A percentile compares a stretch with the other conserved stretches of the same genome.
Evolutionary conservation across 2,113 vertebrate genomes (phyloP).

Genomic region (Meleagris gallopavo): DNA sequence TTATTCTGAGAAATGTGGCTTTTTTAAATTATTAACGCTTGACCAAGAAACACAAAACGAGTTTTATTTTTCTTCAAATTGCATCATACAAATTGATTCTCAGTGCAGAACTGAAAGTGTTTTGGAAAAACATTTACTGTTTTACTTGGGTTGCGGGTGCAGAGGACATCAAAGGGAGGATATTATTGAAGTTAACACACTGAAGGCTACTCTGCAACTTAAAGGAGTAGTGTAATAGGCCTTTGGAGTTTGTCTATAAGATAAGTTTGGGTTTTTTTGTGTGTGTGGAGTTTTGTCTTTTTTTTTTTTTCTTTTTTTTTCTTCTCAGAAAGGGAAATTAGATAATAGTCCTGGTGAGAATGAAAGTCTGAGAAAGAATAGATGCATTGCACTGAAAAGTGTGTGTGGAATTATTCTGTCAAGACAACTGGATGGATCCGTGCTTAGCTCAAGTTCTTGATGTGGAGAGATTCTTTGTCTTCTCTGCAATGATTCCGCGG

Average conservation of each 20-base stretch:
- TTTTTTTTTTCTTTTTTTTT: neutral
- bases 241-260: neutral
- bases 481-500: neutral
- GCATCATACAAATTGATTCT: neutral
- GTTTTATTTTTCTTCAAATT: neutral
- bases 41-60: neutral
- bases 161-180: neutral
- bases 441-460: neutral
- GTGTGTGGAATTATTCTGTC: neutral
- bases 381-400: neutral
- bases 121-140: neutral
- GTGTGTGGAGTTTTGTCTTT: no score
- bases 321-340: neutral
- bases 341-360: neutral
- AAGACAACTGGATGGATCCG: neutral
- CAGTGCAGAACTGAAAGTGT: neutral
- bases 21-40: neutral
- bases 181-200: neutral
- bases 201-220: neutral
- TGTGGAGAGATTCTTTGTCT: neutral
- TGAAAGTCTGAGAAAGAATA: neutral
- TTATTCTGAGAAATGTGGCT: neutral
- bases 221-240: neutral
- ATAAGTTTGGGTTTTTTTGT: neutral
- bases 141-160: neutral